A percentile compares a stretch with the other conserved stretches of the same genome.
Evolutionary conservation across 2,888 invertebrate genomes (phyloP).

Genomic region (Melieria picta): DNA sequence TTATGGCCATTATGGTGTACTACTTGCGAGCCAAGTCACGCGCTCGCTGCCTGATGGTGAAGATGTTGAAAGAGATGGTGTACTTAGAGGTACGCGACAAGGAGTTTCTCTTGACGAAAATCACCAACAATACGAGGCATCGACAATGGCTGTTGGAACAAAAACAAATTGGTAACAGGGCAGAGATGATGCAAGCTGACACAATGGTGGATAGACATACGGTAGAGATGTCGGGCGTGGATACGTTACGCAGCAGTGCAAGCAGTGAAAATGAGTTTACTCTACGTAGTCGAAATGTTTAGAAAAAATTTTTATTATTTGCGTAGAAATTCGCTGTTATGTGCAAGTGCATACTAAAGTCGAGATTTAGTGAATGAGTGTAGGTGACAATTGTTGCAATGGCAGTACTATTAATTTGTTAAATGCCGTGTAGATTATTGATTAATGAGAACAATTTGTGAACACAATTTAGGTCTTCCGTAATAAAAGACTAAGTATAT

Average conservation of each 20-base stretch:
- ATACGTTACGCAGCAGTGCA: background rate
- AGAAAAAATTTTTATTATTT: conserved; percentile 1
- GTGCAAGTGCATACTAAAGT: too few relatives aligned
- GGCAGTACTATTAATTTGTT: too few relatives aligned
- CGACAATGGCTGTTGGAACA: conserved; percentile 54
- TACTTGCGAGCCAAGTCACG: conserved; percentile 72
- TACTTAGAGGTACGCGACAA: conserved; percentile 76
- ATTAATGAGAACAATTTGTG: too few relatives aligned
- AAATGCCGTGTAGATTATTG: too few relatives aligned
- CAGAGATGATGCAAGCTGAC: conserved; percentile 23
- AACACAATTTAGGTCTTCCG: too few relatives aligned
- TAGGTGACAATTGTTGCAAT: too few relatives aligned
- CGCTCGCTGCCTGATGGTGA: conserved; percentile 72
- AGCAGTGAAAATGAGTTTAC: conserved; percentile 6
- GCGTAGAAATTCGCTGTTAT: background rate
- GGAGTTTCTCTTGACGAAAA: conserved; percentile 71
- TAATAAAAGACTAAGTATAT: too few relatives aligned
- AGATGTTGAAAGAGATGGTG: conserved; percentile 73
- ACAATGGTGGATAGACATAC: background rate
- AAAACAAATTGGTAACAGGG: conserved; percentile 11
- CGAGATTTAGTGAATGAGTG: too few relatives aligned
- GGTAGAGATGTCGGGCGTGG: too few relatives aligned
- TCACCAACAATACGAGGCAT: conserved; percentile 72
- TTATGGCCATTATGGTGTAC: conserved; percentile 72
- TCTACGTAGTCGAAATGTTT: conserved; percentile 25